Percentiles rank a stretch among this genome's conserved stretches.
These are phyloP conservation scores for Xenentodon cancila DNA, from an alignment of 2,797 vertebrate species.

Conservation along the genomic window DNA sequence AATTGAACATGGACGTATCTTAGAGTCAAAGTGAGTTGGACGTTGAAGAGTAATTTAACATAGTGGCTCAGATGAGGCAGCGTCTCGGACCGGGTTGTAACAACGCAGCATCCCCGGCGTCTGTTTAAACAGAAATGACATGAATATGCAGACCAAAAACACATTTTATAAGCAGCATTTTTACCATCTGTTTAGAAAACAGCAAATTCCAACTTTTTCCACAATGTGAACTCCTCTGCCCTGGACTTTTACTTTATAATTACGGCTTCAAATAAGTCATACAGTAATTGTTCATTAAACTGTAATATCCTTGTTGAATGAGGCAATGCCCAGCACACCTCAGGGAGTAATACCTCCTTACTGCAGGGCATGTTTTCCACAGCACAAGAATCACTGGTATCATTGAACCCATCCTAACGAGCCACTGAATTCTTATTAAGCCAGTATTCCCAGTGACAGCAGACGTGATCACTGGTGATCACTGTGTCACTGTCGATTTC, in stretches of 20 bases:
- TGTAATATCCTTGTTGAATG: neutral
- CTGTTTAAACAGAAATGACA: neutral
- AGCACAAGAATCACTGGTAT: neutral
- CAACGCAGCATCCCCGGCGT: neutral
- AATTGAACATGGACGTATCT: neutral
- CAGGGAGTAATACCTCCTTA: neutral
- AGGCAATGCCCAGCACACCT: neutral
- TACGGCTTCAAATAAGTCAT: neutral
- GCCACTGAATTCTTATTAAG: slow-evolving; percentile 8
- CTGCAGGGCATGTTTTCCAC: neutral
- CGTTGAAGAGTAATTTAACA: neutral
- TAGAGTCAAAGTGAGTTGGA: neutral
- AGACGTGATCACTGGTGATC: slow-evolving; percentile 20
- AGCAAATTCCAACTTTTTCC: neutral
- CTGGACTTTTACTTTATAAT: neutral
- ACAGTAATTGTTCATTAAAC: neutral
- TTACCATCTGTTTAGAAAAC: neutral
- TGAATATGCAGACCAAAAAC: neutral
- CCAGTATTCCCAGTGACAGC: slow-evolving; percentile 11
- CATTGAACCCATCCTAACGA: neutral
- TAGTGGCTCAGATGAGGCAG: neutral
- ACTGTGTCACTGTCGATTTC: slow-evolving; percentile 23
- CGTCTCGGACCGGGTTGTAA: neutral
- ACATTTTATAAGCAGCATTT: neutral
- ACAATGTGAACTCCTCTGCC: no score